Conservation (phyloP, 2,113 vertebrate genomes). For the Neofelis nebulosa region DNA sequence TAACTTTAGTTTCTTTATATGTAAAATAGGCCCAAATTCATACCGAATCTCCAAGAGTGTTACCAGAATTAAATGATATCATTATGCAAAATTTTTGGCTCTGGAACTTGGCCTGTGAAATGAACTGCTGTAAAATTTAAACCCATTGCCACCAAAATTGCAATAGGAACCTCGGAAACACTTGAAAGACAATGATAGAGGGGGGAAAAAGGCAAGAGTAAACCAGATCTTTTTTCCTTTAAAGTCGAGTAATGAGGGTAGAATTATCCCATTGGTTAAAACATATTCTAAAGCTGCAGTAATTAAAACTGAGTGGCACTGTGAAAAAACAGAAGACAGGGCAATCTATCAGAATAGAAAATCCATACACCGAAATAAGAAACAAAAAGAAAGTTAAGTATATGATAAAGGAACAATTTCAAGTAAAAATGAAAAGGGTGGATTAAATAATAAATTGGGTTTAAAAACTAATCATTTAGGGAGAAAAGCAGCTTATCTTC, state of each 20-base stretch:
- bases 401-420: neutral
- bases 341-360: neutral
- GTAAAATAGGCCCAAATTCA: neutral
- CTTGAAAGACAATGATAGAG: neutral
- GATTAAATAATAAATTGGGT: neutral
- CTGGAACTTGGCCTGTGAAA: neutral
- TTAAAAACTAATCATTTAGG: neutral
- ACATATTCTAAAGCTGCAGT: neutral
- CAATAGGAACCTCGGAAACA: neutral
- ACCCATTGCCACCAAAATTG: neutral
- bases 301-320: constrained; percentile 13
- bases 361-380: neutral
- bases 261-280: neutral
- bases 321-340: neutral
- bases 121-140: neutral
- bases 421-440: neutral
- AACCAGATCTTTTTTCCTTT: neutral
- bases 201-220: neutral
- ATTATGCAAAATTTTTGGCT: neutral
- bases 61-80: neutral
- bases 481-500: neutral
- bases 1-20: neutral
- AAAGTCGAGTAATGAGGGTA: neutral
- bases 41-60: neutral
- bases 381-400: neutral